phyloP scores from a whole-genome alignment of 1,140 invertebrate genomes.

The Euura lappo region DNA sequence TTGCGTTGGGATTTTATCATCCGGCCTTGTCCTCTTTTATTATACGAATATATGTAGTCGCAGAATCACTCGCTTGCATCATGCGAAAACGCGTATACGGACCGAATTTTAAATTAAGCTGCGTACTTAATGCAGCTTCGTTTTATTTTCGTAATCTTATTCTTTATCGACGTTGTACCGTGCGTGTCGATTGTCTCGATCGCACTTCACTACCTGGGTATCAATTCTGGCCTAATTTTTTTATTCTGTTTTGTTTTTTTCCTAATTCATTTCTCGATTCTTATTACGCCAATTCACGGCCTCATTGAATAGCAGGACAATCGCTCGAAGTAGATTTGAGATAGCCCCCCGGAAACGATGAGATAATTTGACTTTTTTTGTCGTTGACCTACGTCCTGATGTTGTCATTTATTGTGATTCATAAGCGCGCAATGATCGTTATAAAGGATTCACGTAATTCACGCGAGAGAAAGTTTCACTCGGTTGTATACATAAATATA shows the following conservation, averaged over 20 bases:
- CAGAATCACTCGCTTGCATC: not conserved
- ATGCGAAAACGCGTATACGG: not conserved
- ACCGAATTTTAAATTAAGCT: too few relatives aligned
- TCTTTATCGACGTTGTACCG: too few relatives aligned
- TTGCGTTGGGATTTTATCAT: not conserved
- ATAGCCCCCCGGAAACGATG: not conserved
- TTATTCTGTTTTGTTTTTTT: too few relatives aligned
- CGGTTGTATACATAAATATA: not conserved
- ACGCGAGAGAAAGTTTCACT: not conserved
- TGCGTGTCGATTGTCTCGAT: too few relatives aligned
- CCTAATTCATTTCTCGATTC: too few relatives aligned
- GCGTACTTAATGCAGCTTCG: too few relatives aligned
- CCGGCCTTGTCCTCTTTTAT: slow-evolving; percentile 1
- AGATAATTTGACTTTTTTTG: not conserved
- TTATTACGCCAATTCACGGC: too few relatives aligned
- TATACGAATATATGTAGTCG: not conserved
- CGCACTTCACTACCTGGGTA: too few relatives aligned
- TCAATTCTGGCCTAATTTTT: too few relatives aligned
- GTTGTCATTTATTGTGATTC: not conserved
- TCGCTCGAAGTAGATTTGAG: too few relatives aligned
- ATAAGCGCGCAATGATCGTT: not conserved
- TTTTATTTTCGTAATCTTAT: too few relatives aligned
- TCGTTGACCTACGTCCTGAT: not conserved
- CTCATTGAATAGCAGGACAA: too few relatives aligned
- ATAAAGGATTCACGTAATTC: not conserved